A percentile compares a stretch with the other conserved stretches of the same genome.
Conservation (phyloP, 2,797 vertebrate genomes). For the Sebastes itinus region DNA sequence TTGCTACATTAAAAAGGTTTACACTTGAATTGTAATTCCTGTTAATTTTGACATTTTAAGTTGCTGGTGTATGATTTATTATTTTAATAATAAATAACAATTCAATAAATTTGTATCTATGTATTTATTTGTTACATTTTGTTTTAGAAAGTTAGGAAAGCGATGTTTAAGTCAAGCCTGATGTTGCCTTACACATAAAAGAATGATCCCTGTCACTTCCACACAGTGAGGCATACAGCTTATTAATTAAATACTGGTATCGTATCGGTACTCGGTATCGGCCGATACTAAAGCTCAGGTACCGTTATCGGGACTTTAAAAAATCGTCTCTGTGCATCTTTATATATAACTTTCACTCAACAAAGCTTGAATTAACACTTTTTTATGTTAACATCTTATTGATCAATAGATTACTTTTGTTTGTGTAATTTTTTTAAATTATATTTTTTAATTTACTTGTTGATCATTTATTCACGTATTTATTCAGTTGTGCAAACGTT, state of each 20-base stretch:
- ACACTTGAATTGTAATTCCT: rapidly evolving
- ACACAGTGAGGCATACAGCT: too few species aligned
- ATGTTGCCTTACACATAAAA: too few species aligned
- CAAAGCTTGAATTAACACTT: not conserved
- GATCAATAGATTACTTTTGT: not conserved
- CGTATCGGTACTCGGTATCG: rapidly evolving
- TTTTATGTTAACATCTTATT: not conserved
- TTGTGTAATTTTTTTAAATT: not conserved
- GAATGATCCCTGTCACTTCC: too few species aligned
- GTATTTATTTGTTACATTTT: too few species aligned
- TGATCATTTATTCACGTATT: not conserved
- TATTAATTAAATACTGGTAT: rapidly evolving
- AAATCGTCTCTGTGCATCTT: rapidly evolving
- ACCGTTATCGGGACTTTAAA: rapidly evolving
- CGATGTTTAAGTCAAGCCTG: too few species aligned
- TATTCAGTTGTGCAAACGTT: too few species aligned
- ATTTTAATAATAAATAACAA: too few species aligned
- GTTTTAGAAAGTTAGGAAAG: too few species aligned
- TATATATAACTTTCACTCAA: not conserved
- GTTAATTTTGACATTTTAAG: too few species aligned
- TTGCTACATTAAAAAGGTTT: too few species aligned
- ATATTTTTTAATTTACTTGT: not conserved
- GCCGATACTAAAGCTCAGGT: rapidly evolving
- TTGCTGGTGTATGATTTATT: too few species aligned
- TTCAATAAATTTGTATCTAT: too few species aligned